A percentile compares a stretch with the other conserved stretches of the same genome.
Evolutionary conservation across 2,888 invertebrate species (phyloP).

Genomic region (Anticlea derivata): DNA sequence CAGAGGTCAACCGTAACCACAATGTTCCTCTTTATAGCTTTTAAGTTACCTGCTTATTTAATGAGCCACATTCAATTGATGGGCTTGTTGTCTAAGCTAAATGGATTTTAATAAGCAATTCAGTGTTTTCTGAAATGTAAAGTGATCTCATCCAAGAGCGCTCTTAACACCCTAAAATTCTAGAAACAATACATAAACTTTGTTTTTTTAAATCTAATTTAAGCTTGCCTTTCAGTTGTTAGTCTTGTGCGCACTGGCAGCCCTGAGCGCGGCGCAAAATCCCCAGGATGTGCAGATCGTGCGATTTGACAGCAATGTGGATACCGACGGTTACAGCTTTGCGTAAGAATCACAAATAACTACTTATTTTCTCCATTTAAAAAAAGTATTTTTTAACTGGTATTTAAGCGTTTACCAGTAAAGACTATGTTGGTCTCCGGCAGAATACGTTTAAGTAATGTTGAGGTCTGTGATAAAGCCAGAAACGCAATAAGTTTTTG

Average conservation of each 20-base stretch:
- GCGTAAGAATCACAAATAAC: conserved; percentile 73
- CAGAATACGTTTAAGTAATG: too few species aligned
- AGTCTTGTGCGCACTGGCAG: conserved; percentile 59
- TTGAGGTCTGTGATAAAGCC: too few species aligned
- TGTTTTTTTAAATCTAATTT: neutral
- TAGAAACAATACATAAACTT: too few species aligned
- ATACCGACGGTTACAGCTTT: conserved; percentile 86
- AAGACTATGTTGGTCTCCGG: too few species aligned
- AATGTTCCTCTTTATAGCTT: conserved; percentile 21
- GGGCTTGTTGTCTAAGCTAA: neutral
- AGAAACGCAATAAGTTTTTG: too few species aligned
- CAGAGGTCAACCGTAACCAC: conserved; percentile 19
- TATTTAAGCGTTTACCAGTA: too few species aligned
- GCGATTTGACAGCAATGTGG: conserved; percentile 85
- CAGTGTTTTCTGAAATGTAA: too few species aligned
- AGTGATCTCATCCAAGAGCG: too few species aligned
- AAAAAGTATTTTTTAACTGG: too few species aligned
- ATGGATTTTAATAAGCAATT: too few species aligned
- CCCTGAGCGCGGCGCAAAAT: conserved; percentile 64
- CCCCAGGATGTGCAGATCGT: conserved; percentile 81
- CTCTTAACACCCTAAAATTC: too few species aligned
- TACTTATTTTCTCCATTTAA: too few species aligned
- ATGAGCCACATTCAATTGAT: neutral
- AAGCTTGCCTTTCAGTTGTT: conserved; percentile 52
- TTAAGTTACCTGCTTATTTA: neutral